These are phyloP conservation scores for Agapornis roseicollis DNA, from an alignment of 2,113 vertebrate species.

Conservation along the genomic window DNA sequence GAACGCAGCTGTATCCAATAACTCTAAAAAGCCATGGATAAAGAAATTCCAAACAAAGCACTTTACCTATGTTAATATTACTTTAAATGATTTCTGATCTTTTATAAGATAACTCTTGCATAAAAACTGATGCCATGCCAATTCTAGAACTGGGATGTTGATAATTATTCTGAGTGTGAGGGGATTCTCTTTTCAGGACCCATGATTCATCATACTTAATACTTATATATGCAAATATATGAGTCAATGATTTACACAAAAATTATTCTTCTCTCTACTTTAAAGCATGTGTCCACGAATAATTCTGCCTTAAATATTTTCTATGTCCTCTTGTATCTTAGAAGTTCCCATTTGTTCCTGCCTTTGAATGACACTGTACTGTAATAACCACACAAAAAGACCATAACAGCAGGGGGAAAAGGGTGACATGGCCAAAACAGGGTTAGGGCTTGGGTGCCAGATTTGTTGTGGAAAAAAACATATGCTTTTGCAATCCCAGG, in stretches of 20 bases:
- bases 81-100: neutral
- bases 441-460: neutral
- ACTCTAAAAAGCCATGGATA: neutral
- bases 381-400: neutral
- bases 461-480: neutral
- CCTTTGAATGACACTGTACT: neutral
- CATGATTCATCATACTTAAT: neutral
- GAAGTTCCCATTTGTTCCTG: neutral
- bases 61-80: neutral
- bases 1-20: neutral
- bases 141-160: neutral
- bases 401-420: neutral
- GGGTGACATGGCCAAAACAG: fast-evolving
- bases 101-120: neutral
- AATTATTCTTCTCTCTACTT: neutral
- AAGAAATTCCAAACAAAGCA: neutral
- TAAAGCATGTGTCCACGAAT: neutral
- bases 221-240: neutral
- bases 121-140: neutral
- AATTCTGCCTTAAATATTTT: neutral
- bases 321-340: fast-evolving
- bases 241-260: neutral
- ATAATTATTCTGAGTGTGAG: neutral
- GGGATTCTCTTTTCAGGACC: neutral
- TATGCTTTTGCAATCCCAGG: neutral